phyloP scores from a whole-genome alignment of 1,140 invertebrate genomes.

The Yoshiicerus persimilis region DNA sequence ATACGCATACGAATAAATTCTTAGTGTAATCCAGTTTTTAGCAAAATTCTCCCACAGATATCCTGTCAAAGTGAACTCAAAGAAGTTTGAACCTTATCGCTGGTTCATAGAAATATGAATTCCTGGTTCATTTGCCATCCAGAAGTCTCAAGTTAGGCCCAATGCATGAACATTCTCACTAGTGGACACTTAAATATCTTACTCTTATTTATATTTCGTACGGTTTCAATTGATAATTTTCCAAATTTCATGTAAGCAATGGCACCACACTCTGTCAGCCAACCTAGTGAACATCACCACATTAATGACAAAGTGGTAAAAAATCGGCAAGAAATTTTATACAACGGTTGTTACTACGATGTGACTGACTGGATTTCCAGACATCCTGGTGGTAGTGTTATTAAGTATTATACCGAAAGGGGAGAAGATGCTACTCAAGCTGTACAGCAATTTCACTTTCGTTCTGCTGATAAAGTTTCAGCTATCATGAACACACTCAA shows the following conservation, averaged over 20 bases:
- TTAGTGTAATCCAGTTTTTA: not conserved
- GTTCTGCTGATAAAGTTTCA: not conserved
- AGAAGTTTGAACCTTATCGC: not conserved
- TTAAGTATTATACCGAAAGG: not conserved
- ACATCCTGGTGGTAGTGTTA: slow-evolving; percentile 23
- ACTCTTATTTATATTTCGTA: no score
- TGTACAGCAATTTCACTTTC: not conserved
- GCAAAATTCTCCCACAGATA: not conserved
- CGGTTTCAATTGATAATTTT: no score
- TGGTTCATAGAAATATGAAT: no score
- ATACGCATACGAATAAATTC: not conserved
- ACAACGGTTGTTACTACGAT: slow-evolving; percentile 24
- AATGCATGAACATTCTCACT: no score
- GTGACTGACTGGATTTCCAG: slow-evolving; percentile 19
- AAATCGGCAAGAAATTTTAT: slow-evolving; percentile 1
- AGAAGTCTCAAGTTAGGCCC: no score
- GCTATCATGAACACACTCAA: not conserved
- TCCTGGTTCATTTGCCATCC: no score
- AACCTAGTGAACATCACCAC: not conserved
- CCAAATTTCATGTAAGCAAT: no score
- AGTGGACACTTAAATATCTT: no score
- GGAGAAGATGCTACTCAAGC: not conserved
- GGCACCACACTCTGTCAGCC: not conserved
- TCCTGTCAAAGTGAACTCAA: not conserved
- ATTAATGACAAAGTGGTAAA: not conserved